Conservation (phyloP, 2,888 invertebrate species). For the Tuta absoluta region DNA sequence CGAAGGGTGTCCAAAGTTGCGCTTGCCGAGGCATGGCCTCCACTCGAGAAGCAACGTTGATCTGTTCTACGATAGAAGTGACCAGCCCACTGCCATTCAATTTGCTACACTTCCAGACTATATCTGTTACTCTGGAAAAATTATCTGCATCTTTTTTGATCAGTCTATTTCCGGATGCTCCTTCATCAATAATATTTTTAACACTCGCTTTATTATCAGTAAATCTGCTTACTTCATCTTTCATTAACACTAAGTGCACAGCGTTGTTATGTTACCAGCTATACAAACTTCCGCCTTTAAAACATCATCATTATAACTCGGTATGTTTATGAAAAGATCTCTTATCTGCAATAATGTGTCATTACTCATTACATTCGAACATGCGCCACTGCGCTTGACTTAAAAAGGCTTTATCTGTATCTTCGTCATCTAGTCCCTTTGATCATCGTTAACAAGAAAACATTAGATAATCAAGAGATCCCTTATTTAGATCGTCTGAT, state of each 20-base stretch:
- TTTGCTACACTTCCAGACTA: too few species aligned
- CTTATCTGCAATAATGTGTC: conserved; percentile 19
- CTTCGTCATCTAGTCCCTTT: conserved; percentile 39
- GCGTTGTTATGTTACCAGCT: not conserved
- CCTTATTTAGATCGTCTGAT: conserved; percentile 28
- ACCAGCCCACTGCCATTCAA: too few species aligned
- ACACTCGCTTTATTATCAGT: not conserved
- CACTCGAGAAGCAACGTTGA: too few species aligned
- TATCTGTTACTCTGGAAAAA: too few species aligned
- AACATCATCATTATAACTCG: conserved; percentile 8
- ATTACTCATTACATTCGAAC: conserved; percentile 13
- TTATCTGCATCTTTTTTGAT: too few species aligned
- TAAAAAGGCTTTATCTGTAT: conserved; percentile 37
- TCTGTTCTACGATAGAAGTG: too few species aligned
- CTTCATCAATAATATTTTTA: not conserved
- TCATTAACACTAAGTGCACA: conserved; percentile 11
- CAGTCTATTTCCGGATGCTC: conserved; percentile 48
- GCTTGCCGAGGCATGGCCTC: too few species aligned
- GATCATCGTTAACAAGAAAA: conserved; percentile 51
- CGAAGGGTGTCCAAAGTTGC: too few species aligned
- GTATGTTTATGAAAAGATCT: conserved; percentile 9
- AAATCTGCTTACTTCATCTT: conserved; percentile 2
- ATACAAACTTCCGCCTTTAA: conserved; percentile 19
- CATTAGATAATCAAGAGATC: conserved; percentile 37
- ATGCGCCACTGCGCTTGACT: conserved; percentile 17